Base-by-base conservation (phyloP, 2,113 vertebrate genomes). In the Dicerorhinus sumatrensis region DNA sequence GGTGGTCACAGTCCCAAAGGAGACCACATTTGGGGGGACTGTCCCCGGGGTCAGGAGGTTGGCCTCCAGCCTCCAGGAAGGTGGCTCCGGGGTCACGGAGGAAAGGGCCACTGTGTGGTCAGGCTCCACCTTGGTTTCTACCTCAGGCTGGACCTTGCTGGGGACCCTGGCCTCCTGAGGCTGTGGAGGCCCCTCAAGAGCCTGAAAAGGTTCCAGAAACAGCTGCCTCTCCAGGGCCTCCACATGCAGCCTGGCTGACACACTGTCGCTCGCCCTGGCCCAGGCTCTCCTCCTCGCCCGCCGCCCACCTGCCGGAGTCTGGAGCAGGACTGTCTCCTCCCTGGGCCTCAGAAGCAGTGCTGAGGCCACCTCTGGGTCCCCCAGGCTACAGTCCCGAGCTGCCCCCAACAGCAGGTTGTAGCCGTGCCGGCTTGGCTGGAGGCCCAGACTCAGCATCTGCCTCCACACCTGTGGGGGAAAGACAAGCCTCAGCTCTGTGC, bases 391-490 rank as follows among this genome's bases (percentile, higher is more conserved):
- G 97, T 99, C 99, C 88, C 99, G 99, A 2, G 99, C 99, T 0
- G 99, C 99, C 0, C 98, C 98, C 79, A 99, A 97, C 79, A 99
- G 98, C 95, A 99, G 84, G 97, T 99, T 99, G 95, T 99, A 99
- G 83, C 96, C 98, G 73, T 99, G 98, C 6, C 73, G 96, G 84
- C 99, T 97, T 0, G 99, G 99, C 92, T 97, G 98, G 81, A 99
- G 98, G 48, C 99, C 99, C n/a, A 99, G 98, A 1, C 29, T 98
- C 16, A 99, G 94, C 99, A 99, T 99, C 97, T 99, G 99, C 10
- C 98, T 99, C 99, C 99, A 99, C 72, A 99, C 98, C 99, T 99
- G 98, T 54, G 1, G 0, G 39, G 17, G 81, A 91, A 39, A 92
- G 63, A 80, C 69, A 39, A 58, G 14, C 6, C 23, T 79, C 48